These are phyloP conservation scores for Gnathonemus echidnorhynchus DNA, from an alignment of 2,113 vertebrate genomes.

Conservation along the genomic window DNA sequence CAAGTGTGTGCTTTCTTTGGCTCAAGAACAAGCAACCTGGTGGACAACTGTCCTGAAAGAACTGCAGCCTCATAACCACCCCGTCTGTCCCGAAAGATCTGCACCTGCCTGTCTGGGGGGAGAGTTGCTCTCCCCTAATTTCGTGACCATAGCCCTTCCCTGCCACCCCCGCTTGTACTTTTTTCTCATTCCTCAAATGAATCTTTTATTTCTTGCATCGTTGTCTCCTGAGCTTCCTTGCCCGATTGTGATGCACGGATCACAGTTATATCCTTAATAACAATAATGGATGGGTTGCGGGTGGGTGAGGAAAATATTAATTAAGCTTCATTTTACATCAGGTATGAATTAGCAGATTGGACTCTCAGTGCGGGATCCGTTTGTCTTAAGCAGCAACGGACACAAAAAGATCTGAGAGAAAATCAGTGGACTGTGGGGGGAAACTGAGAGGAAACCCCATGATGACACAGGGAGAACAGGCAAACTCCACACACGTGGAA, in stretches of 20 bases:
- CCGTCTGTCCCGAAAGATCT: background rate
- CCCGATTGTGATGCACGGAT: background rate
- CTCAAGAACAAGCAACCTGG: background rate
- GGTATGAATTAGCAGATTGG: background rate
- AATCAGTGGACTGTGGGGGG: background rate
- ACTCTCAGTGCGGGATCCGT: background rate
- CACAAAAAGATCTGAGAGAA: background rate
- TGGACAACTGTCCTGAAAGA: background rate
- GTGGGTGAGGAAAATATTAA: background rate
- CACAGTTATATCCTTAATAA: background rate
- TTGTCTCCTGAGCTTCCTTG: background rate
- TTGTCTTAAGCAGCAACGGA: background rate
- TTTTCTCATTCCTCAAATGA: background rate
- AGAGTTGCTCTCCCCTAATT: background rate
- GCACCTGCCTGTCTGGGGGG: background rate
- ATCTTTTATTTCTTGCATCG: background rate
- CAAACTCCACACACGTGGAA: no score
- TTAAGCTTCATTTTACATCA: background rate
- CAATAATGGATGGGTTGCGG: background rate
- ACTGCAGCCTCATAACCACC: background rate
- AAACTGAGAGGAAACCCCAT: no score
- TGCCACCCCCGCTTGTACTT: background rate
- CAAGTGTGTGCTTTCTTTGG: background rate
- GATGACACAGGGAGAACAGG: no score
- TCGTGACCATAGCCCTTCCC: background rate